These are phyloP conservation scores for Trachelus iudaicus DNA, from an alignment of 2,888 invertebrate species.

Conservation along the genomic window DNA sequence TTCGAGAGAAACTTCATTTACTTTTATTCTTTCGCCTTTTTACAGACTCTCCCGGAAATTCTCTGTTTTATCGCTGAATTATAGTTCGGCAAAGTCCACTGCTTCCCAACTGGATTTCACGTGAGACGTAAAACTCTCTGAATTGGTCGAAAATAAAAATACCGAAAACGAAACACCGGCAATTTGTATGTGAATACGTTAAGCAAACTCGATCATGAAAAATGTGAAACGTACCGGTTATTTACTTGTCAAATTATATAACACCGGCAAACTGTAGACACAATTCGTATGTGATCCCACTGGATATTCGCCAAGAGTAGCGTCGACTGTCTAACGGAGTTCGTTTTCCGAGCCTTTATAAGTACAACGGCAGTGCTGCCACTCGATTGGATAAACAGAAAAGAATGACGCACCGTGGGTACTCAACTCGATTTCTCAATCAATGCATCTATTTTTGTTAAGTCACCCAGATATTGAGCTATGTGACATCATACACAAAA, in stretches of 20 bases:
- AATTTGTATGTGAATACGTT: neutral
- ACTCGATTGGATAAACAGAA: slow-evolving; percentile 1
- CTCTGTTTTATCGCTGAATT: neutral
- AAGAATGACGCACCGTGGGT: neutral
- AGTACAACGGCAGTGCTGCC: slow-evolving; percentile 19
- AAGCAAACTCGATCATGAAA: neutral
- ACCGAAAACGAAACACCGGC: neutral
- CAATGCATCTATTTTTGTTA: neutral
- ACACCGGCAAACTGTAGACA: neutral
- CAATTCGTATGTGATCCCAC: neutral
- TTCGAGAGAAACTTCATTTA: neutral
- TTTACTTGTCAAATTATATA: neutral
- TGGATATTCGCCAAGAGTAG: neutral
- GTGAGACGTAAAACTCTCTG: neutral
- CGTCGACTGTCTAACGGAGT: slow-evolving; percentile 1
- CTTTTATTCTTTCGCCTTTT: neutral
- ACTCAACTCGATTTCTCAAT: neutral
- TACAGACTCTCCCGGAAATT: neutral
- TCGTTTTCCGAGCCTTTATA: slow-evolving; percentile 25
- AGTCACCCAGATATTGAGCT: neutral
- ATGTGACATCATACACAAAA: neutral
- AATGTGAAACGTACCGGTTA: neutral
- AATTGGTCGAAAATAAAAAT: neutral
- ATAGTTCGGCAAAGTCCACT: neutral
- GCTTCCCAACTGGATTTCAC: neutral